Percentiles rank a stretch among this genome's conserved stretches.
Conservation (phyloP, 1,140 invertebrate genomes). For the Liolophura sinensis region DNA sequence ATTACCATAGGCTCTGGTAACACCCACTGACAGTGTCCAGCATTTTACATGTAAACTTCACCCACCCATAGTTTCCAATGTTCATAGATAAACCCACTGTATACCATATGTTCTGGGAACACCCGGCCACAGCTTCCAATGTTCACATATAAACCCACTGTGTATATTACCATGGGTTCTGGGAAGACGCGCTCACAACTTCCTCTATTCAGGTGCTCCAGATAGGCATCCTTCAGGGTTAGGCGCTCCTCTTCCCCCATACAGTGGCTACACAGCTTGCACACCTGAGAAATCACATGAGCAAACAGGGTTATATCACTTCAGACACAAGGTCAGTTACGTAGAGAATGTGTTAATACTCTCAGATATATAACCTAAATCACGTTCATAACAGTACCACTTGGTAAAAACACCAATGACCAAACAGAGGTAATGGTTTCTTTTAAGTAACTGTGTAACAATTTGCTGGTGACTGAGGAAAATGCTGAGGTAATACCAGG, state of each 20-base stretch:
- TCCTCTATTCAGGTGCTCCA: slow-evolving; percentile 77
- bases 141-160: not conserved
- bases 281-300: slow-evolving; percentile 62
- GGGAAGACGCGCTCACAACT: slow-evolving; percentile 82
- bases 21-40: not conserved
- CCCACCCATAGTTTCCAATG: not conserved
- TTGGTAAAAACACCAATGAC: no score
- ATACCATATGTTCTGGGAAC: slow-evolving; percentile 10
- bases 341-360: no score
- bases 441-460: no score
- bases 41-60: no score
- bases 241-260: slow-evolving; percentile 66
- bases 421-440: no score
- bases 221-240: slow-evolving; percentile 71
- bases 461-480: no score
- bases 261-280: slow-evolving; percentile 79
- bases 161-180: slow-evolving; percentile 68
- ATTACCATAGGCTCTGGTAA: not conserved
- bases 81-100: not conserved
- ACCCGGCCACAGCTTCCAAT: not conserved
- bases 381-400: no score
- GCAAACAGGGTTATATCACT: no score
- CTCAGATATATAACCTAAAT: no score
- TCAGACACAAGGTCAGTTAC: no score
- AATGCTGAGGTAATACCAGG: no score